Base-by-base conservation (phyloP, 2,113 vertebrate genomes). In the Australoheros scitulus region DNA sequence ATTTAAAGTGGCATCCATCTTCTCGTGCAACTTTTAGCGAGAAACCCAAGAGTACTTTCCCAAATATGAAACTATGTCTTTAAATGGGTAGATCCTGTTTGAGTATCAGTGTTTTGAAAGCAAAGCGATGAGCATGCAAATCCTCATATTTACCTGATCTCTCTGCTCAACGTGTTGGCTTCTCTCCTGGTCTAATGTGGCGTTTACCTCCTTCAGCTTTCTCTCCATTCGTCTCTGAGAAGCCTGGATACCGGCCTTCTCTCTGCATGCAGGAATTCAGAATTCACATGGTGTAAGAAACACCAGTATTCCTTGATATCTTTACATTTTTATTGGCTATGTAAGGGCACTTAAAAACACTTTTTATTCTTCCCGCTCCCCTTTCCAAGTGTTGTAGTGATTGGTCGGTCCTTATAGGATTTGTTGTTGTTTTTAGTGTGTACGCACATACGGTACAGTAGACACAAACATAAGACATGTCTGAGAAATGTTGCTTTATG, bases 181-280 rank as follows among this genome's bases (percentile, higher is more conserved):
- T 56, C 97, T 95, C 89, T 99, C 98, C 10, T 97, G 96, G 7
- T 99, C 98, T 3, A 99, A 96, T 43, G 97, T 97, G 82, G 97
- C 97, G 11, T 93, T 97, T 1, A 98, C 88, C 24, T 99, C 98
- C 91, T 99, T 99, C 58, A 99, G 95, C 76, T 96, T 99, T 58
- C 98, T 92, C 90, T 99, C 98, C 74, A 95, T 91, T 68, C 98
- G 97, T 61, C 97, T 96, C 91, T 95, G 98, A 34, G 96, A 96
- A 3, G 96, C 97, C 47, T 96, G 95, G 83, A 98, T 92, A 7
- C 94, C 83, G 2, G 76, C 92, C 89, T 97, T 99, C 93, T 99
- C 98, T 86, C 98, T 99, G 20, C 22, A 7, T 1, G 13, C 3
- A 63, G 0, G 56, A 55, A 63, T 14, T 43, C 29, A 61, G 13